Base-by-base conservation (phyloP, 1,140 invertebrate species). In the Euura lappo region DNA sequence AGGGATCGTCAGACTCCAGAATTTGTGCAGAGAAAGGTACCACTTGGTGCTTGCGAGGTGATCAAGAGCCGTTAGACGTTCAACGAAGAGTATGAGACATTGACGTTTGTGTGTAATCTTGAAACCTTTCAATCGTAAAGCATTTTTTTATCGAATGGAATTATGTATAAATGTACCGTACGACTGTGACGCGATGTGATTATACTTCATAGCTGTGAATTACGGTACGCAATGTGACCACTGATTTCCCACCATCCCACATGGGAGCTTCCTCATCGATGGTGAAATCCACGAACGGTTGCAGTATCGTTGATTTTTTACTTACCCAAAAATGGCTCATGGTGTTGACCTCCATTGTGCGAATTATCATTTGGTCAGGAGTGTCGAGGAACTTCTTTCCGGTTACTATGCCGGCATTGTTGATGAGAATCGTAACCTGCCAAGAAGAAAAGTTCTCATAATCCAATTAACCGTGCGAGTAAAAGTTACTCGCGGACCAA, bases 381-480 rank as follows among this genome's bases (percentile, higher is more conserved):
- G 93, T 96, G 7, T 99, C 94, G 67, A 99, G 84, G 51, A 99
- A 90, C 71, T 91, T 91, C 75, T 92, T 93, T 1, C 96, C 96
- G 7, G 92, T 94, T 1, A 95, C 95, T 44, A 98, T 92, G 6
- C 97, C 97, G 42, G 97, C 97, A 86, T 99, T 99, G 86, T 99
- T 99, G 45, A 99, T 91, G 8, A 99, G 87, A 74, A 99, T 93
- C 11, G 93, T 93, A 5, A 95, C 92, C 94, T 95, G 84, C 42
- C 45, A 47, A 77, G 43, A 71, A 44, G 43, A 47, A 70, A 70
- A 28, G 28, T 28, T 28, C 28, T 28, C 28, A 28, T 28, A 28
- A 28, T 28, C 28, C 28, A 28, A 68, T 11, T 1, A 11, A 11
- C 8, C 67, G 67, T 68, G 11, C 11, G 28, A 28, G 28, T 28